phyloP scores from a whole-genome alignment of 2,113 vertebrate species.

The Oreochromis spilurus region DNA sequence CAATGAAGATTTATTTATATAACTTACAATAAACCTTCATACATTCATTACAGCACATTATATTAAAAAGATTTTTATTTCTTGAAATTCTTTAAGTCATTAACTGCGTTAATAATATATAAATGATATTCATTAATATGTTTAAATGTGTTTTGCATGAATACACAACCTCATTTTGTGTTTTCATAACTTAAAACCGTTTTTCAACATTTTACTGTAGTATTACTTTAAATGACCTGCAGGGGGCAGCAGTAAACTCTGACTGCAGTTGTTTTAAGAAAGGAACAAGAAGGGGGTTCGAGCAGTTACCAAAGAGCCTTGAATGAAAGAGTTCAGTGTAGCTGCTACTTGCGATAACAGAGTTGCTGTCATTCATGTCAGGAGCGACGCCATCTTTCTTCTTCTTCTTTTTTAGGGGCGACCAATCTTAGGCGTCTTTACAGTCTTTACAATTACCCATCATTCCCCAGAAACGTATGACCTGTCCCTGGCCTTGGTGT shows the following conservation, averaged over 20 bases:
- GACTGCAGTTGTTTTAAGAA: neutral
- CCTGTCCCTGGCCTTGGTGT: slow-evolving; percentile 70
- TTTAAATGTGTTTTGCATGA: neutral
- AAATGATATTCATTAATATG: neutral
- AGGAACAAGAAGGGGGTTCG: neutral
- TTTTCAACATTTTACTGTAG: neutral
- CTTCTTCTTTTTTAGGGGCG: neutral
- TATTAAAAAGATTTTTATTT: neutral
- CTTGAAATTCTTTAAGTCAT: neutral
- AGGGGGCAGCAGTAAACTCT: neutral
- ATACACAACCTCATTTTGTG: neutral
- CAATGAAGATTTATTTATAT: neutral
- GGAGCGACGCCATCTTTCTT: slow-evolving; percentile 8
- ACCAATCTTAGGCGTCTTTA: neutral
- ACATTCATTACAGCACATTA: neutral
- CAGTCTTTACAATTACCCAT: slow-evolving; percentile 48
- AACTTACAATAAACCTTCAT: neutral
- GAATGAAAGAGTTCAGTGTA: neutral
- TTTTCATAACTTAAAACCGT: neutral
- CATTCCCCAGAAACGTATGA: slow-evolving; percentile 40
- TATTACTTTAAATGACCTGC: neutral
- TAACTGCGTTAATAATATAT: neutral
- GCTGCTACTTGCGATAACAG: neutral
- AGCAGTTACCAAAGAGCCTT: slow-evolving; percentile 21
- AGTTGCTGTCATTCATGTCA: neutral